Evolutionary conservation across 2,888 invertebrate species (phyloP), one percentile per base, ranked within the genome.

Genomic region (Pristionchus exspectatus): DNA sequence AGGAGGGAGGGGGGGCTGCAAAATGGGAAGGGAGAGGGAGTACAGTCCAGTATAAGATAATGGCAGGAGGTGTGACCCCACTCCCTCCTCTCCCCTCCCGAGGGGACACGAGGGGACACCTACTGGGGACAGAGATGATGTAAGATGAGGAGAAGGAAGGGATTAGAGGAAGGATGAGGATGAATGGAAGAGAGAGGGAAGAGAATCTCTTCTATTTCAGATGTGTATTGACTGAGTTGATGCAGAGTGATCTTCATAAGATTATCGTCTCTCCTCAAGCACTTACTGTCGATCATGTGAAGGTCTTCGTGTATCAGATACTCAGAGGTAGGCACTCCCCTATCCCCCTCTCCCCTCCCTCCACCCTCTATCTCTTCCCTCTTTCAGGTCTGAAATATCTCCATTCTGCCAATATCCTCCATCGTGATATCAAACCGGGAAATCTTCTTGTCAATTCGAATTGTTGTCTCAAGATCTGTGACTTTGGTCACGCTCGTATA

Each of bases 231-330:
- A 99, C 99, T 93, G 99, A 99, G 96, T 97, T 99, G 95, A 97
- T 99, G 96, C 99, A 99, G 96, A 98, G 98, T 96, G 99, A 99
- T 97, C 97, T 99, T 95, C 99, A 99, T 96, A 99, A 99, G 97
- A 99, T 99, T 96, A 99, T 99, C 96, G 99, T 99, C 95, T 99
- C 99, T 94, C 98, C 98, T 93, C 99, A 99, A 96, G 98, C 98
- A 95, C 97, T 99, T 94, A 98, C 98, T 95, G 97, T 98, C 93
- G 99, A 99, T 96, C 99, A 99, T 97, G 98, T 99, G 96, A 99
- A 99, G 97, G 98, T 99, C 96, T 99, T 99, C 97, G 97, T 99
- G 95, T 99, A 99, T 96, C 99, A 99, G 96, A 99, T 99, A 96
- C 97, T 99, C 95, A 97, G 99, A 96, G 99, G 98, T 97, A 44